Evolutionary conservation across 2,888 invertebrate genomes (phyloP).

Genomic region (Lymantria monacha): DNA sequence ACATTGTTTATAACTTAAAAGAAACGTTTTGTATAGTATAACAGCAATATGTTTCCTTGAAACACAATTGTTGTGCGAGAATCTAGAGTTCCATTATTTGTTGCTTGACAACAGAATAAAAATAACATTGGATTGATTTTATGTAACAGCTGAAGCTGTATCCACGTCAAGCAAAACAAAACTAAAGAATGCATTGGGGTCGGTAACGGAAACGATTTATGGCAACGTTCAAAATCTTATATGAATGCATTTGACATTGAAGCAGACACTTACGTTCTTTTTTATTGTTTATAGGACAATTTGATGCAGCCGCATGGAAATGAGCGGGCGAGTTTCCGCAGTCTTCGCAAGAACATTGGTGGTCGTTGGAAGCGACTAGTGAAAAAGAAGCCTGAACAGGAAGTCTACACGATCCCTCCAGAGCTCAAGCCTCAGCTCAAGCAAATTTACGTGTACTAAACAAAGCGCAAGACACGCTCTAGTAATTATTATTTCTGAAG

Average conservation of each 20-base stretch:
- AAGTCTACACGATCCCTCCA: conserved; percentile 92
- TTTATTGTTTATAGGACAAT: conserved; percentile 86
- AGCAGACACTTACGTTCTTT: conserved; percentile 37
- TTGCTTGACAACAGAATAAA: conserved; percentile 54
- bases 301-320: conserved; percentile 87
- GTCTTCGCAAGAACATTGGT: conserved; percentile 92
- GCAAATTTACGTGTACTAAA: conserved; percentile 93
- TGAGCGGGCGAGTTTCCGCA: conserved; percentile 90
- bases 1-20: conserved; percentile 19
- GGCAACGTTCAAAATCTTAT: conserved; percentile 53
- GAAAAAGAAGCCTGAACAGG: conserved; percentile 91
- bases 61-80: conserved; percentile 31
- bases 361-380: conserved; percentile 93
- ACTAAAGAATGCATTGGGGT: conserved; percentile 58
- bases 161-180: conserved; percentile 41
- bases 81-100: conserved; percentile 40
- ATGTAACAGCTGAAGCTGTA: conserved; percentile 58
- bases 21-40: conserved; percentile 9
- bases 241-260: conserved; percentile 18
- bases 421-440: conserved; percentile 93
- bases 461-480: conserved; percentile 38
- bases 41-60: conserved; percentile 27
- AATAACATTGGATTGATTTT: conserved; percentile 52
- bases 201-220: conserved; percentile 57
- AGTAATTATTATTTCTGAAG: conserved; percentile 61